Conservation (phyloP, 1,140 invertebrate species). For the Harpegnathos saltator region DNA sequence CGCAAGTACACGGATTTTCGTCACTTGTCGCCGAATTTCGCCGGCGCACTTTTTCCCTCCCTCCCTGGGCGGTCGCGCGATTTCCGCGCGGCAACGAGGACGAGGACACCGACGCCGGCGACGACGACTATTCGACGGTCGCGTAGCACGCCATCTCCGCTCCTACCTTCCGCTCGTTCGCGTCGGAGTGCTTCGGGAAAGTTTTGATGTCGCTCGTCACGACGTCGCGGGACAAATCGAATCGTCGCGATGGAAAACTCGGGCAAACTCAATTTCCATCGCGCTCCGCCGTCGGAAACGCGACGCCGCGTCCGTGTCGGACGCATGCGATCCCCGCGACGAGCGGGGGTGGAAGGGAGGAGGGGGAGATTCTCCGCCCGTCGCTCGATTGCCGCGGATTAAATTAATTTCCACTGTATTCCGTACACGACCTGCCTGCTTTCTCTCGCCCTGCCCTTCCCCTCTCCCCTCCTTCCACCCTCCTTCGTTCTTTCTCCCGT, state of each 20-base stretch:
- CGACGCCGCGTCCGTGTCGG: conserved; percentile 31
- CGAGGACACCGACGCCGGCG: too few species aligned
- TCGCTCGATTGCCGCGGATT: conserved; percentile 39
- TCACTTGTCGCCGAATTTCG: too few species aligned
- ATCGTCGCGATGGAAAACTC: conserved; percentile 62
- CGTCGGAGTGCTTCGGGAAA: not conserved
- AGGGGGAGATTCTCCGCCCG: not conserved
- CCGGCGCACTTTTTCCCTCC: conserved; percentile 6
- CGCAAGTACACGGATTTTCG: too few species aligned
- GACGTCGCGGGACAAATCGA: conserved; percentile 65
- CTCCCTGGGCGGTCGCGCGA: not conserved
- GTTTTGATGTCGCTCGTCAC: conserved; percentile 60
- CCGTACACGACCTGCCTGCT: not conserved
- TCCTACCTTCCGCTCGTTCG: not conserved
- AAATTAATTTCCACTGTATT: conserved; percentile 38
- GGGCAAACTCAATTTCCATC: conserved; percentile 66
- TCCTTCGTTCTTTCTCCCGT: not conserved
- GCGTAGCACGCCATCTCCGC: not conserved
- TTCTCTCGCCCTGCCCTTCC: not conserved
- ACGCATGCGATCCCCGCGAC: not conserved
- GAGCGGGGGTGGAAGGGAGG: too few species aligned
- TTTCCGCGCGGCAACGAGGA: not conserved
- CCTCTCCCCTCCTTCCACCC: too few species aligned
- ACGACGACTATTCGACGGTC: not conserved
- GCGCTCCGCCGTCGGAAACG: conserved; percentile 41